Percentiles rank a stretch among this genome's conserved stretches.
phyloP scores from a whole-genome alignment of 2,888 invertebrate species.

The Eristalis pertinax region DNA sequence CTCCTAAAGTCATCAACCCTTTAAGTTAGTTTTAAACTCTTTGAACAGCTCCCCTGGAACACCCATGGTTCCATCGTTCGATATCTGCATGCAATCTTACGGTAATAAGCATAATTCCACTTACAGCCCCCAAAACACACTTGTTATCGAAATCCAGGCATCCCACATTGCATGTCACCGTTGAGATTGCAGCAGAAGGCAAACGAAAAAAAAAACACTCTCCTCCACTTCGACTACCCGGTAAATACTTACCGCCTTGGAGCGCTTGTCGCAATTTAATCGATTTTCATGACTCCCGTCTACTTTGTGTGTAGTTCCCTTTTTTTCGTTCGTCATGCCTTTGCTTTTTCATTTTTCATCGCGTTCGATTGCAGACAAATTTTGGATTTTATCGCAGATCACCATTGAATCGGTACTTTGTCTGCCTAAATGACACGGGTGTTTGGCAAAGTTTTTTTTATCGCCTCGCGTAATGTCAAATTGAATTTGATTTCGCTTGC shows the following conservation, averaged over 20 bases:
- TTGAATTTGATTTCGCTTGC: constrained; percentile 39
- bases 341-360: not conserved
- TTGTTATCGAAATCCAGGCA: not conserved
- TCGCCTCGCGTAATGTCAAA: constrained; percentile 13
- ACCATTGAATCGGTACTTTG: constrained; percentile 8
- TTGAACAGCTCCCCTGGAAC: not conserved
- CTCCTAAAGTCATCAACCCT: not conserved
- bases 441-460: constrained; percentile 10
- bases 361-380: not conserved
- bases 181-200: not conserved
- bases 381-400: constrained; percentile 2
- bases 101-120: constrained; percentile 4
- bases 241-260: not conserved
- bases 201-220: not conserved
- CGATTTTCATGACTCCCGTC: not conserved
- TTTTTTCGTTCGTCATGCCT: not conserved
- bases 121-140: not conserved
- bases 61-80: not conserved
- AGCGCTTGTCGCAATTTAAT: not conserved
- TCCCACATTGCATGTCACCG: not conserved
- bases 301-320: not conserved
- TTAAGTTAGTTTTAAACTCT: not conserved
- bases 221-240: not conserved
- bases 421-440: not conserved
- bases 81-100: not conserved